A percentile compares a stretch with the other conserved stretches of the same genome.
Evolutionary conservation across 2,797 vertebrate genomes (phyloP).

Genomic region (Ptychobarbus kaznakovi): DNA sequence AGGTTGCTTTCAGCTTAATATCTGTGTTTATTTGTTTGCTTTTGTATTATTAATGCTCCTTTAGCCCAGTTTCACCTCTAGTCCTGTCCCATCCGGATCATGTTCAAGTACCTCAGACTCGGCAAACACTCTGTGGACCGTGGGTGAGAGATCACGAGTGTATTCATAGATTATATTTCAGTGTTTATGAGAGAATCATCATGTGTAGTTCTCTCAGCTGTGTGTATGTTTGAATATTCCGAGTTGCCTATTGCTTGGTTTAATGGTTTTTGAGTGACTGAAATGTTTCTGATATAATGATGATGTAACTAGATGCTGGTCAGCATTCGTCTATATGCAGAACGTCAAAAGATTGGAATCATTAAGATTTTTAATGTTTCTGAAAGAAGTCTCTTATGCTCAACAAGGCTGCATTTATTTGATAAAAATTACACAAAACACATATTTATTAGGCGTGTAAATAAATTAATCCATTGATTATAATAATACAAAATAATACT

Average conservation of each 20-base stretch:
- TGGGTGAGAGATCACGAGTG: conserved; percentile 73
- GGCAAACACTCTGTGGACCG: conserved; percentile 82
- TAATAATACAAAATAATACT: too few species aligned
- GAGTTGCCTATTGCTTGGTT: not conserved
- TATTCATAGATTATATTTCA: not conserved
- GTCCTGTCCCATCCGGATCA: conserved; percentile 85
- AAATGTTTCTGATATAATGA: not conserved
- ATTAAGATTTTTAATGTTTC: too few species aligned
- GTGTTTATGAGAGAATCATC: not conserved
- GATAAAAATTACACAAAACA: too few species aligned
- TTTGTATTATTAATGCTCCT: not conserved
- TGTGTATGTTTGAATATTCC: not conserved
- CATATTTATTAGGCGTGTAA: not conserved
- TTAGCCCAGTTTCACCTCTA: conserved; percentile 92
- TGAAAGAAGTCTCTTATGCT: too few species aligned
- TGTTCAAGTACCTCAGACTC: conserved; percentile 94
- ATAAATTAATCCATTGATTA: not conserved
- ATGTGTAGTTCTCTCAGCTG: not conserved
- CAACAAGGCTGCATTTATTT: too few species aligned
- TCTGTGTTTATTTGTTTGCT: not conserved
- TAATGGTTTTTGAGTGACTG: not conserved
- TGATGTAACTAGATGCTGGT: not conserved
- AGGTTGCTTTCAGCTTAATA: not conserved
- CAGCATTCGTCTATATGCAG: not conserved
- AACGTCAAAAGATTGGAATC: not conserved